These are phyloP conservation scores for Aegotheles bennettii DNA, from an alignment of 2,113 vertebrate genomes.

Conservation along the genomic window DNA sequence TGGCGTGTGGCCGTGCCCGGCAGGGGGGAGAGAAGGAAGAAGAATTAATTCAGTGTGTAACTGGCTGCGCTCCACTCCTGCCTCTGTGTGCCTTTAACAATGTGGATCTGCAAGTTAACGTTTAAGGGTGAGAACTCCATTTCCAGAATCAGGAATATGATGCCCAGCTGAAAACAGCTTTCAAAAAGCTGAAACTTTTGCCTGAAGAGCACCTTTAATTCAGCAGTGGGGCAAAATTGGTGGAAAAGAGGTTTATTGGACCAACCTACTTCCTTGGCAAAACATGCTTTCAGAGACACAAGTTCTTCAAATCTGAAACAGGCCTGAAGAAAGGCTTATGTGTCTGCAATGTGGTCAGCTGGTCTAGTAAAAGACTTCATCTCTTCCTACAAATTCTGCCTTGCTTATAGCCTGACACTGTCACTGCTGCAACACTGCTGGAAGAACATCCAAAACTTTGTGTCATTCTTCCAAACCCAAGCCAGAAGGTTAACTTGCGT, in stretches of 20 bases:
- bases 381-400: background rate
- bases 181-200: background rate
- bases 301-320: background rate
- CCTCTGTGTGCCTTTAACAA: background rate
- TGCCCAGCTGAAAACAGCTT: background rate
- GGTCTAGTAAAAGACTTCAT: background rate
- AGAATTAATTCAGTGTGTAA: background rate
- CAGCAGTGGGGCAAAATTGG: background rate
- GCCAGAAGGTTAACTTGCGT: background rate
- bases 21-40: background rate
- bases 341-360: background rate
- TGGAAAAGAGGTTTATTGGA: background rate
- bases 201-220: background rate
- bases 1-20: conserved; percentile 4
- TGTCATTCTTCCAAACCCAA: background rate
- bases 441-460: background rate
- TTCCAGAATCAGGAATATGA: background rate
- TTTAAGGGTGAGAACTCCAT: background rate
- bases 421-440: background rate
- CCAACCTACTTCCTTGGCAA: background rate
- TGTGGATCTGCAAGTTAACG: accelerated
- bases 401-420: background rate
- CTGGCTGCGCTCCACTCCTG: background rate
- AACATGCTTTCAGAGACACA: background rate
- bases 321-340: background rate